These are phyloP conservation scores for Cheilosia variabilis DNA, from an alignment of 2,888 invertebrate genomes.

Conservation along the genomic window DNA sequence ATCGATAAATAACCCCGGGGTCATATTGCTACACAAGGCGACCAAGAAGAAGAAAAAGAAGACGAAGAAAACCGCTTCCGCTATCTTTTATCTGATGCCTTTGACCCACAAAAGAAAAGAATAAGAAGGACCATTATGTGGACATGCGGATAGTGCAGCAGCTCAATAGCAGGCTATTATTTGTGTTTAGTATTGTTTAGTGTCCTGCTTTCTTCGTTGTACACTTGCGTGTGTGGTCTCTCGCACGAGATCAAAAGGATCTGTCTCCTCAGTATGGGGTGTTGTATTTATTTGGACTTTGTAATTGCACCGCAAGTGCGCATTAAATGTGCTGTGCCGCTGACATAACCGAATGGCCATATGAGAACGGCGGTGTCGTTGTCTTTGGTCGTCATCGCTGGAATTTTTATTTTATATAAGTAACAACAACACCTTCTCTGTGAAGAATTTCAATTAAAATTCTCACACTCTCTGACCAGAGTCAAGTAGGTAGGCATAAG, in stretches of 20 bases:
- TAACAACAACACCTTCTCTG: constrained; percentile 34
- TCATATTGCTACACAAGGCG: constrained; percentile 57
- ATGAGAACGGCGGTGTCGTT: not conserved
- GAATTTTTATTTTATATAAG: constrained; percentile 25
- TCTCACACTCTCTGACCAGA: constrained; percentile 69
- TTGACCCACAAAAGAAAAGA: constrained; percentile 64
- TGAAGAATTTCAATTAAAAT: constrained; percentile 76
- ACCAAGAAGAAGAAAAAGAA: constrained; percentile 29
- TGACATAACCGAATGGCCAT: not conserved
- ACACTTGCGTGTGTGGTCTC: constrained; percentile 75
- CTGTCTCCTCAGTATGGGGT: constrained; percentile 65
- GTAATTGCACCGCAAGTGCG: constrained; percentile 53
- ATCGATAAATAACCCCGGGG: constrained; percentile 69
- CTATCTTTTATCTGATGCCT: constrained; percentile 72
- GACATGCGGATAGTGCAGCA: not conserved
- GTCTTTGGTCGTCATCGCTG: constrained; percentile 30
- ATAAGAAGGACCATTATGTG: constrained; percentile 52
- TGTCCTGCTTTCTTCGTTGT: constrained; percentile 60
- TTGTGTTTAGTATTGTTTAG: constrained; percentile 59
- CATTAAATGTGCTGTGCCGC: not conserved
- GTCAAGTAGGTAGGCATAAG: no score
- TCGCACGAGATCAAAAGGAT: constrained; percentile 60
- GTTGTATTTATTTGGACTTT: constrained; percentile 53
- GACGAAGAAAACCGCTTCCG: constrained; percentile 65
- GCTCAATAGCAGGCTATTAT: constrained; percentile 52